These are phyloP conservation scores for Nebria brevicollis DNA, from an alignment of 2,888 invertebrate genomes.

Conservation along the genomic window DNA sequence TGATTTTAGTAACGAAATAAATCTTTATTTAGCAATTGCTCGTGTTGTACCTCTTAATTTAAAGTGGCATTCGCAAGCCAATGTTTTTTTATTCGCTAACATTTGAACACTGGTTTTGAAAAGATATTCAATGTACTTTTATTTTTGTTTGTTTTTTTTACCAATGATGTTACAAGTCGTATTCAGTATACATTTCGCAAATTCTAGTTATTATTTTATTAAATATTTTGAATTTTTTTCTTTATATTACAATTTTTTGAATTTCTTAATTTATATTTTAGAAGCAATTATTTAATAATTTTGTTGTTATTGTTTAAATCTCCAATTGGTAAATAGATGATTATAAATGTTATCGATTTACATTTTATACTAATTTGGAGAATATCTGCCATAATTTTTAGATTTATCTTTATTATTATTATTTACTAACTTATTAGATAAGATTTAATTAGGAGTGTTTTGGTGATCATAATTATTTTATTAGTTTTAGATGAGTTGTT, in stretches of 20 bases:
- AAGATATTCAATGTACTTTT: constrained; percentile 6
- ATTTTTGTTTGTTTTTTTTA: background rate
- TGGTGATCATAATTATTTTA: constrained; percentile 16
- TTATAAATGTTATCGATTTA: background rate
- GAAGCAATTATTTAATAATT: constrained; percentile 27
- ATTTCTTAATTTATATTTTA: constrained; percentile 31
- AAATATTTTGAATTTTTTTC: background rate
- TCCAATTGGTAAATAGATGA: constrained; percentile 22
- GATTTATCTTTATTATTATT: constrained; percentile 24
- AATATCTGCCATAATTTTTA: constrained; percentile 43
- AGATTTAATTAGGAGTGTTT: background rate
- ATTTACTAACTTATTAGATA: constrained; percentile 38
- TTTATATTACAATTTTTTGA: constrained; percentile 15
- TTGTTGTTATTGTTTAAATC: constrained; percentile 38
- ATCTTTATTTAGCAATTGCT: constrained; percentile 46
- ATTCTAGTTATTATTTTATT: constrained; percentile 8
- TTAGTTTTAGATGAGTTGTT: background rate
- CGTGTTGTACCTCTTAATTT: constrained; percentile 31
- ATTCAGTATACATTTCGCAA: background rate
- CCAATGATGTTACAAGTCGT: no score
- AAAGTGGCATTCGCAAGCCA: constrained; percentile 37
- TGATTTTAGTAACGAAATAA: constrained; percentile 19
- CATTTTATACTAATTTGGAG: constrained; percentile 30
- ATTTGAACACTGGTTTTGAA: constrained; percentile 32
- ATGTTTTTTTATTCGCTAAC: constrained; percentile 39